A percentile compares a stretch with the other conserved stretches of the same genome.
phyloP scores from a whole-genome alignment of 2,888 invertebrate genomes.

The Glyphotaelius pellucidus region DNA sequence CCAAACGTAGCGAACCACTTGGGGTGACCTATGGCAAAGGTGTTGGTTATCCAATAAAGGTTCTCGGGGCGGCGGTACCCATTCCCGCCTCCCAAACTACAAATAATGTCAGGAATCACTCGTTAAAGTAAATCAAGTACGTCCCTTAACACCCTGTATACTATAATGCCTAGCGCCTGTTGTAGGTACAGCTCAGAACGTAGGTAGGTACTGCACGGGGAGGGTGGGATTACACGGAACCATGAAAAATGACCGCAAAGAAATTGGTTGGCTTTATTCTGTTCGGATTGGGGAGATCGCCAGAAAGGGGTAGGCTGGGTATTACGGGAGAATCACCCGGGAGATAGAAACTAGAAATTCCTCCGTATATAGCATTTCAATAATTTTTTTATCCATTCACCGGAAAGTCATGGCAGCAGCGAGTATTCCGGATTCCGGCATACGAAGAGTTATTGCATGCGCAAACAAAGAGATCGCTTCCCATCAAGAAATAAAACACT shows the following conservation, averaged over 20 bases:
- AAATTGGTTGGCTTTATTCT: constrained; percentile 65
- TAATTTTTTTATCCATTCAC: constrained; percentile 34
- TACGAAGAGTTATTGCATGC: not conserved
- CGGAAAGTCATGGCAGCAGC: not conserved
- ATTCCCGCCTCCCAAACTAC: too few species aligned
- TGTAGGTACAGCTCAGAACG: not conserved
- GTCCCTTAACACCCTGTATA: too few species aligned
- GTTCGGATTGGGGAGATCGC: not conserved
- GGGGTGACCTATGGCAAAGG: too few species aligned
- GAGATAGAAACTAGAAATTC: constrained; percentile 44
- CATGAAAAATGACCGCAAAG: constrained; percentile 65
- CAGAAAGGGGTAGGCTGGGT: constrained; percentile 30
- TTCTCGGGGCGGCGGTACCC: too few species aligned
- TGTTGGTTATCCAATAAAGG: too few species aligned
- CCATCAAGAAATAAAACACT: not conserved
- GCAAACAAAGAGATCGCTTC: constrained; percentile 2
- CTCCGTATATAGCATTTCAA: constrained; percentile 16
- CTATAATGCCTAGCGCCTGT: not conserved
- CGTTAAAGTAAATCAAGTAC: too few species aligned
- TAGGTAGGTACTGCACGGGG: not conserved
- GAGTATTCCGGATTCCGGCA: not conserved
- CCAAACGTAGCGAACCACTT: too few species aligned
- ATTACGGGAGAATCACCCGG: constrained; percentile 9
- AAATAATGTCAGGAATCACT: too few species aligned
- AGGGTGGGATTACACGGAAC: constrained; percentile 60